Conservation (phyloP, 2,113 vertebrate genomes). For the Eubucco bourcierii region DNA sequence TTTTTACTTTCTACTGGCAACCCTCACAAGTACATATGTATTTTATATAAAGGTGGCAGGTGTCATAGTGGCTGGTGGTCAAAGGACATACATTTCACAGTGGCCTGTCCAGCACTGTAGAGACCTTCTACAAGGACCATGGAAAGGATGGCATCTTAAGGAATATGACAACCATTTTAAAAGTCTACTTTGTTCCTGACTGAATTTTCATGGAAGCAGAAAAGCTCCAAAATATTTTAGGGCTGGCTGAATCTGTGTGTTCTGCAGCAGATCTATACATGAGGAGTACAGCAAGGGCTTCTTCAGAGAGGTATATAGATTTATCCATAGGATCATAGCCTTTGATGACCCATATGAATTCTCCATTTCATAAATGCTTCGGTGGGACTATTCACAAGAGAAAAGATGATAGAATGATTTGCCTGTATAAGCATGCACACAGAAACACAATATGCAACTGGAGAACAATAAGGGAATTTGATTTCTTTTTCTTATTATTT, state of each 20-base stretch:
- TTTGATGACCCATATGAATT: not conserved
- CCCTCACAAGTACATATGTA: not conserved
- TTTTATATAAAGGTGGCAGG: not conserved
- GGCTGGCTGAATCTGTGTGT: not conserved
- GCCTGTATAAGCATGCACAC: conserved; percentile 48
- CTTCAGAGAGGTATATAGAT: not conserved
- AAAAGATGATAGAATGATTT: conserved; percentile 45
- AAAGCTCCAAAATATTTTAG: not conserved
- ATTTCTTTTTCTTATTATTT: conserved; percentile 36
- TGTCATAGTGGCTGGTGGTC: not conserved
- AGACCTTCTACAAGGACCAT: not conserved
- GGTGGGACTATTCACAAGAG: conserved; percentile 21
- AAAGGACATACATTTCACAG: not conserved
- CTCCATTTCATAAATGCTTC: conserved; percentile 41
- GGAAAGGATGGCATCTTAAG: not conserved
- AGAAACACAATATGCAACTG: conserved; percentile 42
- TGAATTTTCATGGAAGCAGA: not conserved
- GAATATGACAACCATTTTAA: not conserved
- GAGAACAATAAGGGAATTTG: conserved; percentile 37
- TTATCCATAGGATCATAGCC: not conserved
- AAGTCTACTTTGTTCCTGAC: not conserved
- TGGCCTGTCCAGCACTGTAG: not conserved
- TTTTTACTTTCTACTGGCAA: not conserved
- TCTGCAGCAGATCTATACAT: not conserved
- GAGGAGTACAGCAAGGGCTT: not conserved